These are phyloP conservation scores for Drosophila leontia DNA, from an alignment of 1,140 invertebrate genomes.

Conservation along the genomic window DNA sequence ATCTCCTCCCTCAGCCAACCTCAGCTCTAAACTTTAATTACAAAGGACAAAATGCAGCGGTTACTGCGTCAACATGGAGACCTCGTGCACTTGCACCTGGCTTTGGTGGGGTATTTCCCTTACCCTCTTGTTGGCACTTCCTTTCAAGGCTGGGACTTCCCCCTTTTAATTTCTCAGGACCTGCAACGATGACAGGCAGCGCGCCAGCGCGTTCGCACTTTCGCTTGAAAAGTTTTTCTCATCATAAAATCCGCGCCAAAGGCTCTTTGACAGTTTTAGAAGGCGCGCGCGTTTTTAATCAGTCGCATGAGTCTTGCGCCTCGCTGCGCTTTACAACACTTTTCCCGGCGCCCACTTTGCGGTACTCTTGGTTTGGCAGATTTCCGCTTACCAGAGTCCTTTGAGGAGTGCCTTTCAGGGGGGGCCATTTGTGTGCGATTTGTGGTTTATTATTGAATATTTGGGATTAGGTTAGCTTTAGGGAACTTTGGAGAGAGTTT, in stretches of 20 bases:
- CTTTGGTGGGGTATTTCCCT: constrained; percentile 24
- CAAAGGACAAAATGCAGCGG: constrained; percentile 68
- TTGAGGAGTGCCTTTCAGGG: not conserved
- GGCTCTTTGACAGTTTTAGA: constrained; percentile 75
- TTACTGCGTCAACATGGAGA: constrained; percentile 21
- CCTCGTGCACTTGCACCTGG: constrained; percentile 65
- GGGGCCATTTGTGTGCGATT: constrained; percentile 30
- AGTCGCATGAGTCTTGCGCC: constrained; percentile 70
- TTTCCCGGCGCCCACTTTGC: constrained; percentile 49
- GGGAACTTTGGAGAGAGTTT: not conserved
- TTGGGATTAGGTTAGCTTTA: constrained; percentile 18
- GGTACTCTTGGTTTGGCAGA: constrained; percentile 18
- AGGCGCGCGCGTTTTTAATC: constrained; percentile 70
- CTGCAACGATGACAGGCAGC: constrained; percentile 4
- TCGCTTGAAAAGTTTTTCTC: constrained; percentile 75
- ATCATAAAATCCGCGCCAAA: constrained; percentile 67
- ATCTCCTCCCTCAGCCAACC: constrained; percentile 41
- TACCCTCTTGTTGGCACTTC: not conserved
- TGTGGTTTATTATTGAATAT: constrained; percentile 47
- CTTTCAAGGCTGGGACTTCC: constrained; percentile 37
- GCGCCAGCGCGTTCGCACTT: constrained; percentile 54
- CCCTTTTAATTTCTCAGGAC: constrained; percentile 68
- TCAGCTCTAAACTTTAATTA: constrained; percentile 72
- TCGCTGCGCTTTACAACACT: constrained; percentile 65
- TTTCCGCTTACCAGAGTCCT: constrained; percentile 9